Evolutionary conservation across 2,797 vertebrate species (phyloP).

Genomic region (Bradypodion pumilum): DNA sequence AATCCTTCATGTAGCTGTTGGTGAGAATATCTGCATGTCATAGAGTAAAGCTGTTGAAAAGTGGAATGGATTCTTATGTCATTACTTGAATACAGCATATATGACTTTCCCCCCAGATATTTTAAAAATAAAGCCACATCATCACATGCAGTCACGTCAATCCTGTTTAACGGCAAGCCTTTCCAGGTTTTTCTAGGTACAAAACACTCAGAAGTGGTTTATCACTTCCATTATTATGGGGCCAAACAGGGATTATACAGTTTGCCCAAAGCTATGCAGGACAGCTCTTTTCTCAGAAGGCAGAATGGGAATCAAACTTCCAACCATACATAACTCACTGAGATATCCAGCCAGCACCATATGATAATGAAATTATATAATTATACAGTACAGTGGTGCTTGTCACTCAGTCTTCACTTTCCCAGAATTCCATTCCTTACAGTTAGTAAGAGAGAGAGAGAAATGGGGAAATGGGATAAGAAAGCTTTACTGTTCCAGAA

Average conservation of each 20-base stretch:
- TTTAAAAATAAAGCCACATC: neutral
- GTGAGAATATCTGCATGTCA: neutral
- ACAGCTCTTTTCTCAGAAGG: too few species aligned
- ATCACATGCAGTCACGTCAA: too few species aligned
- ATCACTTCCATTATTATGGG: too few species aligned
- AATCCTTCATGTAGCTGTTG: neutral
- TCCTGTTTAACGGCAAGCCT: too few species aligned
- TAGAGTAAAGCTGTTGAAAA: neutral
- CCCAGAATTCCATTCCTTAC: neutral
- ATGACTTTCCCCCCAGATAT: neutral
- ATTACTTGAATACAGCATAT: fast-evolving
- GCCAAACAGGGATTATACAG: too few species aligned
- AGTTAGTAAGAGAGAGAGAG: neutral
- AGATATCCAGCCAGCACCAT: too few species aligned
- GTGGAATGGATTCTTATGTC: neutral
- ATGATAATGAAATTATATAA: neutral
- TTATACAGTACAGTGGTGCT: neutral
- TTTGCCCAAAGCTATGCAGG: too few species aligned
- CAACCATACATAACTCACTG: too few species aligned
- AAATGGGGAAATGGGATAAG: neutral
- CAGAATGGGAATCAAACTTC: too few species aligned
- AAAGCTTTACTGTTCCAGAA: too few species aligned
- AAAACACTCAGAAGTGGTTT: too few species aligned
- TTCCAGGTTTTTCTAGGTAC: too few species aligned
- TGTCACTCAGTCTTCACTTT: neutral